Evolutionary conservation across 1,140 invertebrate species (phyloP), one percentile per base, ranked within the genome.

Genomic region (Micrasema longulum): DNA sequence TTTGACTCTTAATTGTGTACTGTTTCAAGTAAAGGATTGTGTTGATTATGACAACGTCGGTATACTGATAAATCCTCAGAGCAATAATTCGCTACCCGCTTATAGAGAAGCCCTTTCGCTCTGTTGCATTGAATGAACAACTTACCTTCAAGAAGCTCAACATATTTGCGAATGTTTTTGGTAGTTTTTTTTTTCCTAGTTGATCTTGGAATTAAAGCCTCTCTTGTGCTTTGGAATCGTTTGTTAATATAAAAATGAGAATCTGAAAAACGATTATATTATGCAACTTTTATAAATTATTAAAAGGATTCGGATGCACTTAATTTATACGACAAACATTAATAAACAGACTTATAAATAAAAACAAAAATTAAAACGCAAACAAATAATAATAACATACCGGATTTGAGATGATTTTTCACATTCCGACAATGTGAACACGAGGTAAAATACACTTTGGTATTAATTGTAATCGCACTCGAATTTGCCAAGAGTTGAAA

Each of bases 101-200:
- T n/a, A n/a, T n/a, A n/a, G n/a, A n/a, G n/a, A n/a, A n/a, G n/a
- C n/a, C n/a, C n/a, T n/a, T n/a, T n/a, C n/a, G n/a, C n/a, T n/a
- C n/a, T n/a, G n/a, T n/a, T n/a, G n/a, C n/a, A n/a, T n/a, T n/a
- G n/a, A n/a, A n/a, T n/a, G n/a, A n/a, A n/a, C n/a, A n/a, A n/a
- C 72, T 74, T 82, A 88, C 87, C 85, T 81, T 87, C 81, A 64
- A 87, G 71, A 36, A 88, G 69, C 63, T 88, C 86, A 6, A 82
- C 79, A 79, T 84, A 87, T 67, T 83, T 83, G 73, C 82, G 85
- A 1, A 23, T 81, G 62, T 71, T 74, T 57, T 76, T 81, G 7
- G 67, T 31, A 77, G 79, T 81, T 69, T 82, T 84, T 63, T 79
- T 81, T 43, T 73, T 78, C 50, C 63, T 47, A 16, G 41, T 14